A percentile compares a stretch with the other conserved stretches of the same genome.
phyloP scores from a whole-genome alignment of 2,888 invertebrate genomes.

The Diloba caeruleocephala region DNA sequence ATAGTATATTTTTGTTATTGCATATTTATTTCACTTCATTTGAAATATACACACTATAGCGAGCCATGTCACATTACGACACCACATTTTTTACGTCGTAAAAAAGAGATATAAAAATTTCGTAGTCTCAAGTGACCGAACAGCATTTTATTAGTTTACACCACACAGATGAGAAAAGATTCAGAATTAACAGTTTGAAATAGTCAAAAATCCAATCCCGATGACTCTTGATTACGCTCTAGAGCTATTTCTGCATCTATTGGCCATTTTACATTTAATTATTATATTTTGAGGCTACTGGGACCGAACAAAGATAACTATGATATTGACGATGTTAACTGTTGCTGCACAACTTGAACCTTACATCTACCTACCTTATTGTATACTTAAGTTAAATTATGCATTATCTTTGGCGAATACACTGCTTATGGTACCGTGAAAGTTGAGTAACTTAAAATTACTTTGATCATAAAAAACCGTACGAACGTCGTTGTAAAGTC shows the following conservation, averaged over 20 bases:
- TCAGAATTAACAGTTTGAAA: conserved; percentile 33
- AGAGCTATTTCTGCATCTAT: conserved; percentile 21
- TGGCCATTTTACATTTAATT: conserved; percentile 33
- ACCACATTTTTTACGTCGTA: conserved; percentile 45
- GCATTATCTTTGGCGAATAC: conserved; percentile 88
- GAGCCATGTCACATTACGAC: conserved; percentile 43
- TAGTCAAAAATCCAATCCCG: conserved; percentile 34
- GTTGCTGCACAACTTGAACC: conserved; percentile 58
- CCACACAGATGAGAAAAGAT: conserved; percentile 27
- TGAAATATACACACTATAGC: conserved; percentile 40
- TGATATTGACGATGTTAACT: conserved; percentile 32
- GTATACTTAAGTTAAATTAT: conserved; percentile 80
- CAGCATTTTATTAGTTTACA: conserved; percentile 14
- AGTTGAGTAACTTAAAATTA: conserved; percentile 64
- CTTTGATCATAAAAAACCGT: conserved; percentile 67
- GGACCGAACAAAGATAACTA: conserved; percentile 33
- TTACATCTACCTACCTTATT: conserved; percentile 65
- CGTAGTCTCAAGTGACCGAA: conserved; percentile 40
- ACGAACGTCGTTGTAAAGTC: conserved; percentile 86
- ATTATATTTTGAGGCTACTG: conserved; percentile 25
- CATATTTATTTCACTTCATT: conserved; percentile 47
- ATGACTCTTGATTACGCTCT: conserved; percentile 6
- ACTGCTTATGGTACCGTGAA: conserved; percentile 83
- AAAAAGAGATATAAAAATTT: conserved; percentile 54
- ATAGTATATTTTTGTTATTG: conserved; percentile 65